These are phyloP conservation scores for Nyctibius bracteatus DNA, from an alignment of 2,113 vertebrate genomes.

Conservation along the genomic window DNA sequence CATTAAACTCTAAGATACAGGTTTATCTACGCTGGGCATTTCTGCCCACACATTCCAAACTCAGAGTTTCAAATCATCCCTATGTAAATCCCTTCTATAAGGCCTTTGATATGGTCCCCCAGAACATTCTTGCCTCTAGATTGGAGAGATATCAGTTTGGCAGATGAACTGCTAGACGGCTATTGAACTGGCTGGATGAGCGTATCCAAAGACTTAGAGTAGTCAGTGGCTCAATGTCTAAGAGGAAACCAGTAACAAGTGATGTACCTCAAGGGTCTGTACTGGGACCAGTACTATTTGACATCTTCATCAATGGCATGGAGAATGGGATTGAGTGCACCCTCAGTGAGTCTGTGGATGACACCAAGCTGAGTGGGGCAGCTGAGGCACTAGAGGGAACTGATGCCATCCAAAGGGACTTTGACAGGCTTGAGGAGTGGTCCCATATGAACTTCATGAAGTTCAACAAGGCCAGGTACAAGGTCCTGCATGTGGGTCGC, in stretches of 20 bases:
- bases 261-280: not conserved
- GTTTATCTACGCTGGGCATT: not conserved
- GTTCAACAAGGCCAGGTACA: not conserved
- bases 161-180: not conserved
- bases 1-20: not conserved
- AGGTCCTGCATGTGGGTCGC: accelerated
- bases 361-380: not conserved
- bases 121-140: not conserved
- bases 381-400: not conserved
- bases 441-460: not conserved
- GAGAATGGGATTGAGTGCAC: not conserved
- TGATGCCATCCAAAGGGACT: not conserved
- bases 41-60: not conserved
- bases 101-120: not conserved
- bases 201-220: not conserved
- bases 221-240: not conserved
- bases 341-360: not conserved
- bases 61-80: not conserved
- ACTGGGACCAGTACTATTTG: not conserved
- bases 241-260: not conserved
- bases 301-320: not conserved
- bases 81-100: not conserved
- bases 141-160: not conserved
- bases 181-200: not conserved
- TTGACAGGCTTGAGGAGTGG: not conserved